Percentiles rank a stretch among this genome's conserved stretches.
phyloP scores from a whole-genome alignment of 1,140 invertebrate species.

The Pseudomyrmex cubaensis region DNA sequence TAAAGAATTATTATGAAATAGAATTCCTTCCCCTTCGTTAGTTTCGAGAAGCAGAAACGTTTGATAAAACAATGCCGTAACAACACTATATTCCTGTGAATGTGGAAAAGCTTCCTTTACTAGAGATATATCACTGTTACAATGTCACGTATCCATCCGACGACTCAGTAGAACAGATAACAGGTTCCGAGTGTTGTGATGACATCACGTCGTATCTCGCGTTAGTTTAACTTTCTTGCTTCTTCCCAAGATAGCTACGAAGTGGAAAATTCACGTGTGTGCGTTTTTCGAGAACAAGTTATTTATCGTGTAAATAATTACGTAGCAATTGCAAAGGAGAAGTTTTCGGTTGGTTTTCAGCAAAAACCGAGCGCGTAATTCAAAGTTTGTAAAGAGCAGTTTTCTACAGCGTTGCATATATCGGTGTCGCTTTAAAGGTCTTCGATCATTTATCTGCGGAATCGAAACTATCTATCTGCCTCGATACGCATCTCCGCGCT shows the following conservation, averaged over 20 bases:
- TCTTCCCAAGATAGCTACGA: slow-evolving; percentile 4
- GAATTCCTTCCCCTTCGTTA: no score
- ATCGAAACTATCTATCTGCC: slow-evolving; percentile 1
- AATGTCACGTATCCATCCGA: slow-evolving; percentile 51
- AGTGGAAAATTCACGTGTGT: slow-evolving; percentile 8
- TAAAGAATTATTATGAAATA: no score
- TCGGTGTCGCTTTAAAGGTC: background rate
- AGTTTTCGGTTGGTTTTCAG: background rate
- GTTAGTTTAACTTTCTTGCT: slow-evolving; percentile 33
- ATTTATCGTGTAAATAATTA: background rate
- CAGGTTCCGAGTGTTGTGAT: slow-evolving; percentile 57
- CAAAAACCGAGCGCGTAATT: background rate
- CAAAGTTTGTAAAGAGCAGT: background rate
- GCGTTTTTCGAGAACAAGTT: background rate
- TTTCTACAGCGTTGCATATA: background rate
- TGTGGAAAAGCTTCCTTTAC: slow-evolving; percentile 39
- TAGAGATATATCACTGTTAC: slow-evolving; percentile 38
- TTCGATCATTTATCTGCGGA: slow-evolving; percentile 10
- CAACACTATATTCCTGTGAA: slow-evolving; percentile 15
- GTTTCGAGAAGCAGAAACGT: background rate
- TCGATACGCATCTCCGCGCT: background rate
- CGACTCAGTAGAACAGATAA: slow-evolving; percentile 56
- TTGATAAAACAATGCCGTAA: background rate
- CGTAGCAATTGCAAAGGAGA: background rate
- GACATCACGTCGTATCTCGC: slow-evolving; percentile 16